Conservation (phyloP, 2,888 invertebrate species). For the Agrilus biguttatus region DNA sequence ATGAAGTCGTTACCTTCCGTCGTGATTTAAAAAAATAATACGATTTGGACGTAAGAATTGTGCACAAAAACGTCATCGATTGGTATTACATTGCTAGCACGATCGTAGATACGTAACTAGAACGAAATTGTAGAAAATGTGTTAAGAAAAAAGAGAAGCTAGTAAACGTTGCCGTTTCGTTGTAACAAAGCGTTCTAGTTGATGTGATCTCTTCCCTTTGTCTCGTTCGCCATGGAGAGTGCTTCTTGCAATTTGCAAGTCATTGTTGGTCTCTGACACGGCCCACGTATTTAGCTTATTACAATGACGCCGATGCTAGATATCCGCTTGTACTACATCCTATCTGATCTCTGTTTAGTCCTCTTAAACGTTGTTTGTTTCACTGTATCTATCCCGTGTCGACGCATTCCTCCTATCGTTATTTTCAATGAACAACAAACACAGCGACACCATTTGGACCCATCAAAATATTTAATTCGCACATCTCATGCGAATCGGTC, state of each 20-base stretch:
- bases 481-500: constrained; percentile 1
- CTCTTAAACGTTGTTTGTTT: constrained; percentile 13
- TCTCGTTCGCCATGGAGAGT: constrained; percentile 1
- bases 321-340: constrained; percentile 19
- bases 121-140: no score
- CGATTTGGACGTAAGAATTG: no score
- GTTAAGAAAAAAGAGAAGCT: neutral
- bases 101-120: no score
- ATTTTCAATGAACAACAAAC: no score
- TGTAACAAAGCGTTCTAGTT: constrained; percentile 3
- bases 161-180: neutral
- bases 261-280: constrained; percentile 9
- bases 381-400: constrained; percentile 1
- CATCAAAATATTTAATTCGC: no score
- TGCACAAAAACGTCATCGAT: no score
- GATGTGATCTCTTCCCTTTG: constrained; percentile 4
- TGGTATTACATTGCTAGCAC: no score
- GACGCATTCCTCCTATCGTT: neutral
- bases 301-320: constrained; percentile 22
- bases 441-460: no score
- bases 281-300: constrained; percentile 13
- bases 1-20: no score
- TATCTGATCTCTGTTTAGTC: constrained; percentile 22
- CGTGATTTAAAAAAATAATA: no score
- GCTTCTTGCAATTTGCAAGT: constrained; percentile 6